Percentiles rank a stretch among this genome's conserved stretches.
Conservation (phyloP, 2,888 invertebrate genomes). For the Neoascia interrupta region DNA sequence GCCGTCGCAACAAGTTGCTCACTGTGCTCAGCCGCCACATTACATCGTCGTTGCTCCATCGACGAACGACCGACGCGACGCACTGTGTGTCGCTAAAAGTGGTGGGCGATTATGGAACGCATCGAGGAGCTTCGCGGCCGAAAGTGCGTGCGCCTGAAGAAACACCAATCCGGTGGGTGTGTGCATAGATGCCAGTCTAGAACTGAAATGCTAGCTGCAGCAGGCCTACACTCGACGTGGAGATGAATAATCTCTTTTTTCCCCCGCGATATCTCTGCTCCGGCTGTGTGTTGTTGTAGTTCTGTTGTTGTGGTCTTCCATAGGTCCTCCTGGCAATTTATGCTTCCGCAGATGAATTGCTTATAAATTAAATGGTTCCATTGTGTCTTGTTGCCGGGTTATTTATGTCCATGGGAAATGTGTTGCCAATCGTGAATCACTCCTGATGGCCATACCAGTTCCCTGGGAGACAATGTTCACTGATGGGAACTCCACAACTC, state of each 20-base stretch:
- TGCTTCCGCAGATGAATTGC: conserved; percentile 70
- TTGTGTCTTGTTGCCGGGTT: conserved; percentile 68
- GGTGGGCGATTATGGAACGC: conserved; percentile 56
- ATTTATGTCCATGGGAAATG: conserved; percentile 67
- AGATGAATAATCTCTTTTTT: conserved; percentile 59
- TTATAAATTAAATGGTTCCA: conserved; percentile 69
- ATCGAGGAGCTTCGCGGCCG: conserved; percentile 11
- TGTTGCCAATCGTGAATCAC: conserved; percentile 56
- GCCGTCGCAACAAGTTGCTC: conserved; percentile 71
- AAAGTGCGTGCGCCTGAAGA: conserved; percentile 43
- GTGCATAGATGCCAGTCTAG: conserved; percentile 46
- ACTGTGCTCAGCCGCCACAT: conserved; percentile 65
- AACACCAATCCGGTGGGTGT: conserved; percentile 56
- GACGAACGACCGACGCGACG: not conserved
- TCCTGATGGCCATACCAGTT: conserved; percentile 28
- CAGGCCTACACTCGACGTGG: conserved; percentile 44
- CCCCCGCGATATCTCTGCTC: conserved; percentile 23
- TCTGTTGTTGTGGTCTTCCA: not conserved
- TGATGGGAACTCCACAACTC: conserved; percentile 22
- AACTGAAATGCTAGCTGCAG: conserved; percentile 21
- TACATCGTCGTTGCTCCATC: conserved; percentile 29
- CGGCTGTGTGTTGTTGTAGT: conserved; percentile 3
- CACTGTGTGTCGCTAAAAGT: conserved; percentile 56
- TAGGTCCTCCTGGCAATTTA: conserved; percentile 49
- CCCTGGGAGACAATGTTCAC: conserved; percentile 39